These are phyloP conservation scores for Artibeus jamaicensis DNA, from an alignment of 2,797 vertebrate species.

Conservation along the genomic window DNA sequence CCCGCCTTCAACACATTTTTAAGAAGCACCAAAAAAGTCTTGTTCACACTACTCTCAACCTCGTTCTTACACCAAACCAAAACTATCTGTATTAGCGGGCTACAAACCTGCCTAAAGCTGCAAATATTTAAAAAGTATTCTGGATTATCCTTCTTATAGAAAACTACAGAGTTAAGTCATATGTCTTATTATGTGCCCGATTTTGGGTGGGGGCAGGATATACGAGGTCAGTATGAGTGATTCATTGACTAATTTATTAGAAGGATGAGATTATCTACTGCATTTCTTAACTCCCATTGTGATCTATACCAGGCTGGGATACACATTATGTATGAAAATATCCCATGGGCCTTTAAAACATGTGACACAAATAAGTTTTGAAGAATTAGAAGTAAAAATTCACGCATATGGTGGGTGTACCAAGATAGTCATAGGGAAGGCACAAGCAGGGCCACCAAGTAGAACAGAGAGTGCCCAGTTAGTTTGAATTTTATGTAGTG, in stretches of 20 bases:
- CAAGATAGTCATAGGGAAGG: background rate
- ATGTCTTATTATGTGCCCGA: background rate
- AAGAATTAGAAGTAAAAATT: background rate
- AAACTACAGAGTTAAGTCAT: background rate
- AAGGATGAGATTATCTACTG: background rate
- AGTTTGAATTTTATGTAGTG: background rate
- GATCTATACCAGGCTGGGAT: background rate
- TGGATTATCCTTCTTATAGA: background rate
- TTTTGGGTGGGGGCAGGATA: fast-evolving
- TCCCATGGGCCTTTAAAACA: background rate
- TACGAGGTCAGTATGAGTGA: background rate
- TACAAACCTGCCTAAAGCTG: background rate
- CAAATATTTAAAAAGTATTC: background rate
- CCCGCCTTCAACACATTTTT: background rate
- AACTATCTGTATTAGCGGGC: background rate
- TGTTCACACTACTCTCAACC: background rate
- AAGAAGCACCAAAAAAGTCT: background rate
- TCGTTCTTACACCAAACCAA: background rate
- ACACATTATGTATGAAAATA: background rate
- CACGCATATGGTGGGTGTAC: background rate
- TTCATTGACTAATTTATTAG: background rate
- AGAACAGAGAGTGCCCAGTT: background rate
- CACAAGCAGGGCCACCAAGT: background rate
- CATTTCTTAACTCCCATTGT: background rate
- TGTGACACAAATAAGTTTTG: background rate